Conservation (phyloP, 1,140 invertebrate species). For the Nomia melanderi region DNA sequence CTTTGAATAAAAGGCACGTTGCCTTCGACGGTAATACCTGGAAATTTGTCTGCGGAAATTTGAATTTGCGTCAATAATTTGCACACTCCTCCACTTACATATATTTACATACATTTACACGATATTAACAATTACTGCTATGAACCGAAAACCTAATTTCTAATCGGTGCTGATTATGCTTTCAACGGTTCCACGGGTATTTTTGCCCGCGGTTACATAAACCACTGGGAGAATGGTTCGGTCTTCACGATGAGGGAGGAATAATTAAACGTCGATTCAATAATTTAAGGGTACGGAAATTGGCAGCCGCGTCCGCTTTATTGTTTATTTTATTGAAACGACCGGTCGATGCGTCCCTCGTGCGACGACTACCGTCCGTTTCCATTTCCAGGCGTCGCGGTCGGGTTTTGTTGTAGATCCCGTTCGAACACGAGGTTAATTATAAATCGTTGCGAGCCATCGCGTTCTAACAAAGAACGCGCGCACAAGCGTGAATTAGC, state of each 20-base stretch:
- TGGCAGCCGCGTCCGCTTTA: background rate
- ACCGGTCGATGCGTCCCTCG: background rate
- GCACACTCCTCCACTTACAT: no score
- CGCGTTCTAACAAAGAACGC: slow-evolving; percentile 1
- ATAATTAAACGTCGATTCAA: background rate
- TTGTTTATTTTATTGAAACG: background rate
- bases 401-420: background rate
- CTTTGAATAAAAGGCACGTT: no score
- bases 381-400: background rate
- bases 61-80: no score
- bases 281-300: background rate
- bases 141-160: no score
- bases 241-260: no score
- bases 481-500: background rate
- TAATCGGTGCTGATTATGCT: background rate
- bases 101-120: no score
- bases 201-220: background rate
- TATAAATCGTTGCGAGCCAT: slow-evolving; percentile 13
- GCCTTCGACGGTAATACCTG: no score
- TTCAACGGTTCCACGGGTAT: background rate
- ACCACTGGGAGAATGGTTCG: background rate
- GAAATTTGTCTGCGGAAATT: no score
- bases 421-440: background rate
- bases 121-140: no score
- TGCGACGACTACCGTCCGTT: background rate